Evolutionary conservation across 2,888 invertebrate genomes (phyloP).

Genomic region (Tricholauxania praeusta): DNA sequence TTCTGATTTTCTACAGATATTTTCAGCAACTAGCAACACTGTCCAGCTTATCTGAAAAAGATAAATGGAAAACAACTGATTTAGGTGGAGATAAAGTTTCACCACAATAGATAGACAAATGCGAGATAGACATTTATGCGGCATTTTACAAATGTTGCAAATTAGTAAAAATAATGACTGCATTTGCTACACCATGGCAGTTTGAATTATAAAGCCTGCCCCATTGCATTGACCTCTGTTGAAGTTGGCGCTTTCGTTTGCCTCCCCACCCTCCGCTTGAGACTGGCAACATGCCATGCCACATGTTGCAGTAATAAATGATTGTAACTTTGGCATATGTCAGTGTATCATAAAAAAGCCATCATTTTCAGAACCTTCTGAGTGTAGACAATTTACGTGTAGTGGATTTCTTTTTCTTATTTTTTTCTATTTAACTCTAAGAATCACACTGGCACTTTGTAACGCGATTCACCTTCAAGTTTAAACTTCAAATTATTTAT

Average conservation of each 20-base stretch:
- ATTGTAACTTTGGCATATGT: conserved; percentile 52
- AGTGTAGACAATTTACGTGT: background rate
- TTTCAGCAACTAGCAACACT: no score
- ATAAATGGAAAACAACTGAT: no score
- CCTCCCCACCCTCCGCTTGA: conserved; percentile 3
- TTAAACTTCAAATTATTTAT: conserved; percentile 14
- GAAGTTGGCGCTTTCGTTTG: conserved; percentile 23
- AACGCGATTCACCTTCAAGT: conserved; percentile 3
- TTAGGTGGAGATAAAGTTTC: no score
- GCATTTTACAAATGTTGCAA: no score
- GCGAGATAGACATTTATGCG: no score
- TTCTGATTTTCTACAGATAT: no score
- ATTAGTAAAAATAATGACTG: no score
- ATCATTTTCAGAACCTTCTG: conserved; percentile 40
- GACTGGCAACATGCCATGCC: conserved; percentile 11
- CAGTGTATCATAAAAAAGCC: conserved; percentile 48
- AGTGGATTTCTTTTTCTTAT: no score
- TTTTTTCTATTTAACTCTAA: no score
- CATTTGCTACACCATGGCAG: background rate
- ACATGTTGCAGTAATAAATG: conserved; percentile 47
- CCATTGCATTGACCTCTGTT: conserved; percentile 42
- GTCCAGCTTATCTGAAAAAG: no score
- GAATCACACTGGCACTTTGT: no score
- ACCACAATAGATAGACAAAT: no score
- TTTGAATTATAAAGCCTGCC: background rate